phyloP scores from a whole-genome alignment of 2,113 vertebrate species.

The Aleadryas rufinucha region DNA sequence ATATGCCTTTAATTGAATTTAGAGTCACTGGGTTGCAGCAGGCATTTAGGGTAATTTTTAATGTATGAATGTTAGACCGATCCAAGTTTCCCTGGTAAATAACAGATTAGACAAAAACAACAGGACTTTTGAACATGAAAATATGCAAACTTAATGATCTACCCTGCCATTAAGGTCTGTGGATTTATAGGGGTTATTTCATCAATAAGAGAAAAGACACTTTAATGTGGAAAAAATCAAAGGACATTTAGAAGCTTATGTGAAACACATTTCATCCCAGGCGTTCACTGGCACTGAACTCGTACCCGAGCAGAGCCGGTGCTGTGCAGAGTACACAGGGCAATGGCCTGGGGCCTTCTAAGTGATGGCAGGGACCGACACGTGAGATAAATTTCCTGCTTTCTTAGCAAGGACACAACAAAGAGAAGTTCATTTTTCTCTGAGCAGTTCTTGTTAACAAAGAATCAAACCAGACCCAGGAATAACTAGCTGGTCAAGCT shows the following conservation, averaged over 20 bases:
- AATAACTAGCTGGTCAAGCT: neutral
- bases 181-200: slow-evolving; percentile 17
- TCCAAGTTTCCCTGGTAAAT: slow-evolving; percentile 28
- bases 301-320: neutral
- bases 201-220: neutral
- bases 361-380: neutral
- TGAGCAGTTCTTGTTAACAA: neutral
- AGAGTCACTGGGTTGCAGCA: neutral
- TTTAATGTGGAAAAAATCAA: slow-evolving; percentile 37
- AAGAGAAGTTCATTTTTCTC: neutral
- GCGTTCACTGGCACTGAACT: neutral
- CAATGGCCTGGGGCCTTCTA: neutral
- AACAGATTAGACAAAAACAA: slow-evolving; percentile 15
- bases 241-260: neutral
- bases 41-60: slow-evolving; percentile 42
- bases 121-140: neutral
- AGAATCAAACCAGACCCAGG: neutral
- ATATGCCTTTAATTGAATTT: slow-evolving; percentile 34
- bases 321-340: fast-evolving
- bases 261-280: neutral
- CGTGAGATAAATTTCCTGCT: neutral
- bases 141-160: slow-evolving; percentile 15
- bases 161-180: slow-evolving; percentile 2
- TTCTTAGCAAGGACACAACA: neutral
- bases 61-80: neutral